Evolutionary conservation across 2,888 invertebrate genomes (phyloP), one percentile per base, ranked within the genome.

Genomic region (Drosophila hamatofila): DNA sequence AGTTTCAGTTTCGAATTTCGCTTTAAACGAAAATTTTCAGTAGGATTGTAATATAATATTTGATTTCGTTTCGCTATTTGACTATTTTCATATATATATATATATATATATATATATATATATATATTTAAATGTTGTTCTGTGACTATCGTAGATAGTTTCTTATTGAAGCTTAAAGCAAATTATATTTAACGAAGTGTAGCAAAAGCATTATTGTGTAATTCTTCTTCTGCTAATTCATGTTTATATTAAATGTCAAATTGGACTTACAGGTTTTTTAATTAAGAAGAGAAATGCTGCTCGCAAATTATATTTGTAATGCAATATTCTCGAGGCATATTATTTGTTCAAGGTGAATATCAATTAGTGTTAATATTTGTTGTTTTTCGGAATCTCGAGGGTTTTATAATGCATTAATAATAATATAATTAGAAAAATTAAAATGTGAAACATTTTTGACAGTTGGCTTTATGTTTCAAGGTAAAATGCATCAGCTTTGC

Each of bases 1-100:
- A 52, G 18, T 52, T 54, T 23, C 1, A 25, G 54, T n/a, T 6
- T 49, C n/a, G 37, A 16, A 52, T 37, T 52, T 37, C 35, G 39
- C 33, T 54, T 39, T 41, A 49, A 49, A 4, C 30, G 8, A 49
- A 49, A 33, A 7, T 49, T 49, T 33, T 8, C 14, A 8, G 14
- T 8, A 33, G 8, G 18, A 3, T 33, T 14, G 30, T 21, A 18
- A 49, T 33, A 33, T 33, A 14, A 33, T 49, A 49, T 49, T 48
- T 27, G 2, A 27, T 48, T 27, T 48, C 11, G 11, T 48, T 27
- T 48, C 11, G 11, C 12, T 18, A 5, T n/a, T n/a, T 27, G 25
- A 46, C 16, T 27, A n/a, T 6, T 41, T 18, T 41, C n/a, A 41
- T 9, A 8, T n/a, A 8, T 27, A 27, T 27, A 8, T 30, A 6